These are phyloP conservation scores for Brachionus rubens DNA, from an alignment of 1,140 invertebrate species.

Conservation along the genomic window DNA sequence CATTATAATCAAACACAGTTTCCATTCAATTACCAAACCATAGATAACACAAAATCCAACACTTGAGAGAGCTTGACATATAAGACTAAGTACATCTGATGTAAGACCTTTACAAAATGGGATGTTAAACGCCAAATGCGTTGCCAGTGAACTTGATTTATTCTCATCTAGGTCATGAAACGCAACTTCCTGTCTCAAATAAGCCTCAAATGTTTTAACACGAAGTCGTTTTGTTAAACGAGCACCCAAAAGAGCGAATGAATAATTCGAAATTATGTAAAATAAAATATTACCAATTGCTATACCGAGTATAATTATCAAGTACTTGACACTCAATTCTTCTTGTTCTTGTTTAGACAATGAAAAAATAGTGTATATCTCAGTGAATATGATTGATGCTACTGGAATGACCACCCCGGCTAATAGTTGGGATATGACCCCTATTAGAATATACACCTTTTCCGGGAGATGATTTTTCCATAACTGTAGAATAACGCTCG, in stretches of 20 bases:
- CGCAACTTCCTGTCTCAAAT: slow-evolving; percentile 62
- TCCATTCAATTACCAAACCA: slow-evolving; percentile 75
- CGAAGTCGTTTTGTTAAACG: slow-evolving; percentile 69
- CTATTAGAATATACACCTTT: slow-evolving; percentile 10
- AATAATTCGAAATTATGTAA: background rate
- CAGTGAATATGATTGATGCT: slow-evolving; percentile 13
- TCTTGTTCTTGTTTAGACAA: background rate
- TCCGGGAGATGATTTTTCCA: background rate
- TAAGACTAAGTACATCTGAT: slow-evolving; percentile 58
- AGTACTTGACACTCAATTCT: background rate
- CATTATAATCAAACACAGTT: slow-evolving; percentile 75
- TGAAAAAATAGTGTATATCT: slow-evolving; percentile 31
- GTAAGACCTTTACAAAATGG: slow-evolving; percentile 64
- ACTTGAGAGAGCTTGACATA: slow-evolving; percentile 61
- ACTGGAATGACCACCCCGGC: background rate
- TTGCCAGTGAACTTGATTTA: slow-evolving; percentile 61
- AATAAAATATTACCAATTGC: background rate
- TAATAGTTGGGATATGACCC: background rate
- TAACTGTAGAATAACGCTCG: background rate
- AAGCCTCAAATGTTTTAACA: slow-evolving; percentile 66
- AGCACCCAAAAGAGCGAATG: slow-evolving; percentile 64
- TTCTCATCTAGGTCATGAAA: slow-evolving; percentile 64
- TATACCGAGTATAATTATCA: background rate
- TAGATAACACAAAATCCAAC: slow-evolving; percentile 67
- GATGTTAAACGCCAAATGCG: slow-evolving; percentile 63